Evolutionary conservation across 2,888 invertebrate genomes (phyloP), one percentile per base, ranked within the genome.

Genomic region (Xylota segnis): DNA sequence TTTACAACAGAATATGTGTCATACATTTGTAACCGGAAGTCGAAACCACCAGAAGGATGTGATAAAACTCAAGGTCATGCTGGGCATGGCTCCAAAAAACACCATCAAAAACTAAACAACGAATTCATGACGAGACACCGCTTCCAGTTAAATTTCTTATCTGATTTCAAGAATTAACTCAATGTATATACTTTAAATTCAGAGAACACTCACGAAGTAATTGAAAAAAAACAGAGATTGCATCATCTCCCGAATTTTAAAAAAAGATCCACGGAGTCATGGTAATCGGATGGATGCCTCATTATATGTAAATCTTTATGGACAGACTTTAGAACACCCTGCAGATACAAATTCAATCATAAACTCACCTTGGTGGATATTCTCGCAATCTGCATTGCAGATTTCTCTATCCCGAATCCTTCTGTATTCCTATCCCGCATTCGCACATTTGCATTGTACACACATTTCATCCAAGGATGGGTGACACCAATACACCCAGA

Each of bases 381-480:
- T 47, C 2, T 40, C 52, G 9, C 12, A 45, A 14, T 45, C 77
- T 61, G 68, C 70, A 77, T 34, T 77, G 61, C 70, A 61, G 70
- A 70, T 61, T 43, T 43, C 40, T 12, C 7, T 4, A 6, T 58
- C 70, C 61, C 23, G 52, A 45, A 77, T 70, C 52, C 68, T 61
- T 70, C 37, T 58, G 45, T 32, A 12, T 50, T 72, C 18, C 23
- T 37, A 27, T 37, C n/a, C 54, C 12, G 6, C 40, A 16, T 45
- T 18, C 32, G 23, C n/a, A 40, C 58, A 12, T 65, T 58, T 63
- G 61, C 47, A 43, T 6, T 18, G 66, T 10, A 43, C 40, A 54
- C 52, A 23, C 23, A 68, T 40, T 37, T 32, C 18, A 18, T 0
- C 34, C 56, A 50, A 34, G 58, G 32, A 29, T 59, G 37, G 14